These are phyloP conservation scores for Cossypha caffra DNA, from an alignment of 2,797 vertebrate genomes.

Conservation along the genomic window DNA sequence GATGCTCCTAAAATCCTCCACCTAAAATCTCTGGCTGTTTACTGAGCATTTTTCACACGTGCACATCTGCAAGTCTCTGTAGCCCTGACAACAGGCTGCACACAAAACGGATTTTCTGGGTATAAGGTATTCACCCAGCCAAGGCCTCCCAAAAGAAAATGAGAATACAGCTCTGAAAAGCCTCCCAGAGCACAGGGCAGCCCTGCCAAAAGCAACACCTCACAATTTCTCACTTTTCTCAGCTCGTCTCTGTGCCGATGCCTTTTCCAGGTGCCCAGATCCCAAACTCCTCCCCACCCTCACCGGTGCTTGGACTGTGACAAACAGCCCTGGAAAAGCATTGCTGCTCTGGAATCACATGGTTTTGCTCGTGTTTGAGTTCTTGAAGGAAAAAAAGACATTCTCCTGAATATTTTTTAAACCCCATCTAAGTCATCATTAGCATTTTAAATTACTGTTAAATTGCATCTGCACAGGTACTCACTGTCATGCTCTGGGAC, in stretches of 20 bases:
- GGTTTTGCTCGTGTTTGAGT: rapidly evolving
- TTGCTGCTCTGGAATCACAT: neutral
- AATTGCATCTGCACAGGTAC: neutral
- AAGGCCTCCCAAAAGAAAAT: neutral
- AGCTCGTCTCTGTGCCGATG: neutral
- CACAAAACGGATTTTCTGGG: rapidly evolving
- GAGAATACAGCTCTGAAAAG: neutral
- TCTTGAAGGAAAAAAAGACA: rapidly evolving
- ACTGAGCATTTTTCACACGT: neutral
- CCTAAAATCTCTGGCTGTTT: neutral
- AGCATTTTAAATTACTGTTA: neutral
- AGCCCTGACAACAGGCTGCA: constrained; percentile 52
- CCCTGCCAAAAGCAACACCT: constrained; percentile 50
- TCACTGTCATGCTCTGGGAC: rapidly evolving
- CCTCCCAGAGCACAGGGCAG: neutral
- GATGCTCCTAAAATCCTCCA: neutral
- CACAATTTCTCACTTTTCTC: constrained; percentile 3
- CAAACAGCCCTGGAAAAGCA: neutral
- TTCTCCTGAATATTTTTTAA: rapidly evolving
- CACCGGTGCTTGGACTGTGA: neutral
- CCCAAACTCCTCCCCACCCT: neutral
- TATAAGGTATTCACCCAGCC: neutral
- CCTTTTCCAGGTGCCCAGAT: constrained; percentile 40
- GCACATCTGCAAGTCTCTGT: neutral
- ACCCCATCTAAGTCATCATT: rapidly evolving